Evolutionary conservation across 2,797 vertebrate genomes (phyloP), one percentile per base, ranked within the genome.

Genomic region (Gadopsis bispinosus): DNA sequence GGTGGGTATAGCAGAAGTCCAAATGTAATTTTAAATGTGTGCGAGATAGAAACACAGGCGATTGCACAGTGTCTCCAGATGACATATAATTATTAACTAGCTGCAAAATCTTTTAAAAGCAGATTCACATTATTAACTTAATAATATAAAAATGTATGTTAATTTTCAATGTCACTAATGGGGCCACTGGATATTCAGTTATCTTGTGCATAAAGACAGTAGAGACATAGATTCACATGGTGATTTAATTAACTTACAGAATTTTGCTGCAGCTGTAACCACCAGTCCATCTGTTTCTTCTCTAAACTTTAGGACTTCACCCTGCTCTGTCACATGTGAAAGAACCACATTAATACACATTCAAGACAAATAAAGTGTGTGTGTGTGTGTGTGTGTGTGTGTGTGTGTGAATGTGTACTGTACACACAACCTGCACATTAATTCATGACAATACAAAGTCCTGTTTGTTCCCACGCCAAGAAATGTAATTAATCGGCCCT

Each of bases 401-500:
- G 14, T 14, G 43, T 45, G 43, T 43, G 41, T 26, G 43, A 76
- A 17, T 65, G 35, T 69, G 45, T 22, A 31, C 39, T 19, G 51
- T 22, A 14, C 8, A 56, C 17, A 7, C 58, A 19, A 17, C 59
- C 45, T 47, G 50, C 33, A 47, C 48, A 16, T 50, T 17, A 67
- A 22, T 6, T 9, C 16, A 51, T 53, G 35, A 69, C 43, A 45
- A 45, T 45, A 45, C 43, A 29, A 59, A 51, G 33, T 65, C 22
- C 33, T 29, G 12, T 55, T 43, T 56, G 22, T 59, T 61, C 35
- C 54, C 26, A 22, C 58, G 74, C 76, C 77, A 82, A 73, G 60
- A 80, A 69, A 81, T 63, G 1, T 35, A 56, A 47, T 35, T 65
- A 63, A 81, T 73, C 6, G 53, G 35, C 58, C 64, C 37, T 45